Evolutionary conservation across 1,140 invertebrate genomes (phyloP).

Genomic region (Hylaeus volcanicus): DNA sequence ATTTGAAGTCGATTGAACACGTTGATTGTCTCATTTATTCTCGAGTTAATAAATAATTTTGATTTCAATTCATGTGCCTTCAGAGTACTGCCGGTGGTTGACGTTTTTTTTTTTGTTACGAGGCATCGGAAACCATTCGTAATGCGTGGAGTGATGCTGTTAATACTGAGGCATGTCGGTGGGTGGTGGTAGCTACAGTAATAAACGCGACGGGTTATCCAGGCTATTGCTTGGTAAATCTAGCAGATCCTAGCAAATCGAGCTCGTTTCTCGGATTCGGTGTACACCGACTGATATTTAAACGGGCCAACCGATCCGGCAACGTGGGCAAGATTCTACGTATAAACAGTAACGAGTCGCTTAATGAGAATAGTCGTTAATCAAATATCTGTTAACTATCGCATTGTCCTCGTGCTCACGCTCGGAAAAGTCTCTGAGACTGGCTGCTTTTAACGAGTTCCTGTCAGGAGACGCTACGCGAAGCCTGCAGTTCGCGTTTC

Average conservation of each 20-base stretch:
- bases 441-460: background rate
- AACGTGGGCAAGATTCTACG: slow-evolving; percentile 35
- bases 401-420: slow-evolving; percentile 35
- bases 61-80: too few species aligned
- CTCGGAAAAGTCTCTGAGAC: slow-evolving; percentile 28
- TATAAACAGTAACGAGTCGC: slow-evolving; percentile 54
- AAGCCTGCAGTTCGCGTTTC: background rate
- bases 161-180: background rate
- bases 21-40: too few species aligned
- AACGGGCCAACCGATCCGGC: slow-evolving; percentile 51
- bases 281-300: slow-evolving; percentile 54
- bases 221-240: slow-evolving; percentile 70
- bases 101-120: background rate
- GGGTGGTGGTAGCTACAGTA: slow-evolving; percentile 29
- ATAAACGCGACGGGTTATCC: slow-evolving; percentile 68
- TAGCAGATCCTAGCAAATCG: slow-evolving; percentile 64
- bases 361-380: slow-evolving; percentile 59
- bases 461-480: background rate
- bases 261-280: slow-evolving; percentile 58
- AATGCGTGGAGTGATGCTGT: slow-evolving; percentile 24
- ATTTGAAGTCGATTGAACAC: too few species aligned
- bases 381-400: slow-evolving; percentile 55
- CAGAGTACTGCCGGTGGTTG: too few species aligned
- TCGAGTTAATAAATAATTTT: too few species aligned
- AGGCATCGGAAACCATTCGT: slow-evolving; percentile 20